Evolutionary conservation across 2,797 vertebrate species (phyloP).

Genomic region (Spondyliosoma cantharus): DNA sequence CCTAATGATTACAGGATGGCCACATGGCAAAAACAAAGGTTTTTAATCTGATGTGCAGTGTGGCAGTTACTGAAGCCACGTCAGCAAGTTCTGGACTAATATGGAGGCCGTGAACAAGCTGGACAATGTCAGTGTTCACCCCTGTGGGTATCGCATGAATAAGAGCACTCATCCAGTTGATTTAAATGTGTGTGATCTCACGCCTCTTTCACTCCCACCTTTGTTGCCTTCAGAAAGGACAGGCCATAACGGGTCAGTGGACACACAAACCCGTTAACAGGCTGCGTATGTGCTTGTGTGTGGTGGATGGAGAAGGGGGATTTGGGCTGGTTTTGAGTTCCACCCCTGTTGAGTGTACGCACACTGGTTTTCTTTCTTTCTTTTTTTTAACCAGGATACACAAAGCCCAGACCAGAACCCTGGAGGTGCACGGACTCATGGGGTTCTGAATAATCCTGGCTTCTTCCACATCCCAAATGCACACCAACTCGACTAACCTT

Average conservation of each 20-base stretch:
- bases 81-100: slow-evolving; percentile 44
- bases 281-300: slow-evolving; percentile 39
- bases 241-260: slow-evolving; percentile 83
- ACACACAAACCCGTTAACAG: slow-evolving; percentile 66
- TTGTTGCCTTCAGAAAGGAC: slow-evolving; percentile 80
- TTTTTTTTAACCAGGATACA: slow-evolving; percentile 25
- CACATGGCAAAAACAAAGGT: slow-evolving; percentile 55
- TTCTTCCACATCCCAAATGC: slow-evolving; percentile 15
- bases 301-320: neutral
- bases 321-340: slow-evolving; percentile 18
- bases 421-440: slow-evolving; percentile 41
- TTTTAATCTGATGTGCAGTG: slow-evolving; percentile 56
- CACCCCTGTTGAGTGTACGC: slow-evolving; percentile 33
- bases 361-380: slow-evolving; percentile 39
- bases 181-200: slow-evolving; percentile 85
- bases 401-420: slow-evolving; percentile 29
- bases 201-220: slow-evolving; percentile 79
- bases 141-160: slow-evolving; percentile 74
- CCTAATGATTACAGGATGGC: slow-evolving; percentile 31
- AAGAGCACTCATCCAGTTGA: slow-evolving; percentile 80
- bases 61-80: slow-evolving; percentile 47
- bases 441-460: slow-evolving; percentile 33
- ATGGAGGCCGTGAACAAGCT: slow-evolving; percentile 57
- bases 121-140: slow-evolving; percentile 64
- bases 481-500: neutral